Base-by-base conservation (phyloP, 2,113 vertebrate genomes). In the Notiomystis cincta region DNA sequence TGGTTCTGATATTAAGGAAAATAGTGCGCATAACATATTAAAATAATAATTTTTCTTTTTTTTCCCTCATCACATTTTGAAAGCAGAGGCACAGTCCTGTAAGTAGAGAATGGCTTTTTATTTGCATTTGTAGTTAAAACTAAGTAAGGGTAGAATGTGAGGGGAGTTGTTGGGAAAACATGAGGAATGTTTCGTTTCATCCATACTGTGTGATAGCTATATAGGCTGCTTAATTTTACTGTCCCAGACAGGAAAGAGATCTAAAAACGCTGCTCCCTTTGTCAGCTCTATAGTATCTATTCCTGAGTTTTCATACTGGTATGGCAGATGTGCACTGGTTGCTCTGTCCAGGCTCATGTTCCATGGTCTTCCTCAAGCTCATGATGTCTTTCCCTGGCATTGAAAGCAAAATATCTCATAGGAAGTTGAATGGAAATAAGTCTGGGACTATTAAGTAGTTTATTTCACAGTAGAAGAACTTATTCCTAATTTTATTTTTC, bases 21-120 rank as follows among this genome's bases (percentile, higher is more conserved):
- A 66, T 54, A 70, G 10, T 45, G 31, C 6, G 0, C 30, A 53
- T 75, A 86, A 47, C 31, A 13, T 80, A 56, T 40, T 83, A 75
- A 89, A 93, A n/a, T 87, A 90, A 65, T 94, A 65, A 71, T 96
- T 84, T 96, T 96, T 90, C 91, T 50, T 94, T 95, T 88, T 94
- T 48, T 95, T 75, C 19, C 7, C 6, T 33, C 78, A 77, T 13
- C 45, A 47, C 80, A 80, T 96, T 94, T 93, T 96, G 75, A 96
- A 95, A 92, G 95, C 97, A 98, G 98, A 98, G 98, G 87, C 98
- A 98, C 96, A 98, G 97, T 97, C 98, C 97, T 96, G 98, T 98
- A 98, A 98, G 98, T 98, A 93, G 44, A 95, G 93, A 83, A 87
- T 64, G 64, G 38, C 84, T 97, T 96, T 97, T 97, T 73, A 93